Evolutionary conservation across 1,140 invertebrate genomes (phyloP).

Genomic region (Rhopalosiphum maidis): DNA sequence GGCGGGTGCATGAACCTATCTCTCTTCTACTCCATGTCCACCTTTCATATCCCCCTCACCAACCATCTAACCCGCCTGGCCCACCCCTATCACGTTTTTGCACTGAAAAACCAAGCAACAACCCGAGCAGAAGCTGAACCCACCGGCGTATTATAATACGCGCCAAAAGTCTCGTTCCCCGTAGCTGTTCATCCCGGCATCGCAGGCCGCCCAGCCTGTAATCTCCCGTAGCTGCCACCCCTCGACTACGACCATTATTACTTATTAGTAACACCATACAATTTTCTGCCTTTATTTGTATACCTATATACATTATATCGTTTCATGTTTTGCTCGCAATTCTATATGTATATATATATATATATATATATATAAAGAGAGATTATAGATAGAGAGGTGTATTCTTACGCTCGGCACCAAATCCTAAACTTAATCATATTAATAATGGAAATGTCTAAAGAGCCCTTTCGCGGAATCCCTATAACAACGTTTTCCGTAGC

Average conservation of each 20-base stretch:
- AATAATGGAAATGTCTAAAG: conserved; percentile 1
- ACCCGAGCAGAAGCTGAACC: background rate
- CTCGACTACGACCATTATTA: background rate
- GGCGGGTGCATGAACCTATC: background rate
- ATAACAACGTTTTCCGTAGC: background rate
- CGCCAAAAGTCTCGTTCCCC: background rate
- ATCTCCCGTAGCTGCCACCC: background rate
- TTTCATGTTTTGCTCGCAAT: background rate
- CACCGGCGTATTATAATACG: background rate
- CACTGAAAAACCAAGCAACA: conserved; percentile 7
- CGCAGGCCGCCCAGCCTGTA: background rate
- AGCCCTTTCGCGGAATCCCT: conserved; percentile 22
- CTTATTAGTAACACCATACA: conserved; percentile 5
- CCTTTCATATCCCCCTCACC: background rate
- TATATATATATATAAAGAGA: background rate
- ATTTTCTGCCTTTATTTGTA: conserved; percentile 19
- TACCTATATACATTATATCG: background rate
- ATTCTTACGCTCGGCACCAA: background rate
- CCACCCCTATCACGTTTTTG: background rate
- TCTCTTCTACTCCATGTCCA: background rate
- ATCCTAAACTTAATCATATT: conserved; percentile 31
- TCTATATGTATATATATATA: background rate
- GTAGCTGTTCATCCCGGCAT: background rate
- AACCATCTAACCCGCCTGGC: background rate
- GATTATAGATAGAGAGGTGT: background rate